phyloP scores from a whole-genome alignment of 1,140 invertebrate genomes.

The Antheraea mylitta region DNA sequence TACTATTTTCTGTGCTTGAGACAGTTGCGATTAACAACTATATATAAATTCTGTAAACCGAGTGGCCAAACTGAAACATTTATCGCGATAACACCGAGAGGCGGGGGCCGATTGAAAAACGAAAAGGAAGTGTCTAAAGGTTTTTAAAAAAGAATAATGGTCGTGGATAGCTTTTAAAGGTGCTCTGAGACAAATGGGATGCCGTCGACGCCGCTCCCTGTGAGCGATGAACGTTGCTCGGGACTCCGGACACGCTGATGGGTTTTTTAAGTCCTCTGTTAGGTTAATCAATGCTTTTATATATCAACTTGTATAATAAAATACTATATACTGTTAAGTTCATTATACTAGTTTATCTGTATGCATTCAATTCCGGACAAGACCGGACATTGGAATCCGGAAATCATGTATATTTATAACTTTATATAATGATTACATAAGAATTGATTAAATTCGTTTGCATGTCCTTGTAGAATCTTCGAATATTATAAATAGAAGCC shows the following conservation, averaged over 20 bases:
- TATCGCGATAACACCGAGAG: slow-evolving; percentile 60
- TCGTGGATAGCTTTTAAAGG: slow-evolving; percentile 71
- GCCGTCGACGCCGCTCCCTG: slow-evolving; percentile 17
- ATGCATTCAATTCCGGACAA: too few species aligned
- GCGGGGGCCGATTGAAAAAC: slow-evolving; percentile 70
- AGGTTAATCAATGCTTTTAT: slow-evolving; percentile 17
- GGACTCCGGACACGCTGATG: neutral
- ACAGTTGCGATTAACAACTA: slow-evolving; percentile 16
- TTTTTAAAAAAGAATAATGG: slow-evolving; percentile 76
- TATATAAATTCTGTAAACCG: slow-evolving; percentile 21
- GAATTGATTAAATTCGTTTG: too few species aligned
- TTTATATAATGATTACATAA: too few species aligned
- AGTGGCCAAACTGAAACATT: slow-evolving; percentile 54
- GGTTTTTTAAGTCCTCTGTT: neutral
- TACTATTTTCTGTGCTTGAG: too few species aligned
- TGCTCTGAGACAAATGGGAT: slow-evolving; percentile 61
- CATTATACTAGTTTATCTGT: too few species aligned
- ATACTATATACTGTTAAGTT: neutral
- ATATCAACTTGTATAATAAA: neutral
- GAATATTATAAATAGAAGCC: too few species aligned
- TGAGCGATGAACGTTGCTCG: slow-evolving; percentile 21
- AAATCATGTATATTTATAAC: too few species aligned
- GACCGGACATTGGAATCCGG: too few species aligned
- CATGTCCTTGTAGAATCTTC: too few species aligned
- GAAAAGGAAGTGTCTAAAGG: slow-evolving; percentile 72